These are phyloP conservation scores for Eueides isabella DNA, from an alignment of 1,140 invertebrate species.

Conservation along the genomic window DNA sequence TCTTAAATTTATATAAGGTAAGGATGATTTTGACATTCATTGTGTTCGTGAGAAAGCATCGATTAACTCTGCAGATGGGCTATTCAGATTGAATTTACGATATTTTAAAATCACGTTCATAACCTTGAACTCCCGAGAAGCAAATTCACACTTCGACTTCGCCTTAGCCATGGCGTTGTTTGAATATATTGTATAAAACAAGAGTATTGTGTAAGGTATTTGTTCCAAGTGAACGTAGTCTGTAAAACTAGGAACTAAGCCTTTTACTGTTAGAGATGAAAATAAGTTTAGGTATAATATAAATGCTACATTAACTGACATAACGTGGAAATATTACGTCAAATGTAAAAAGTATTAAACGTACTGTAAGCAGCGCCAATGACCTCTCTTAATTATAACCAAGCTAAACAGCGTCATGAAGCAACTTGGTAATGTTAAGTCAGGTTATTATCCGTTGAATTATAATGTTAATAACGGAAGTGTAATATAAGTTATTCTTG, in stretches of 20 bases:
- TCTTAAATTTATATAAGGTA: constrained; percentile 32
- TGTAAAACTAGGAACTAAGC: not conserved
- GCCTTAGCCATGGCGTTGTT: constrained; percentile 20
- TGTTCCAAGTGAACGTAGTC: not conserved
- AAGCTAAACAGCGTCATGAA: constrained; percentile 29
- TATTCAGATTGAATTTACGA: constrained; percentile 74
- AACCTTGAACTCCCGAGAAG: constrained; percentile 72
- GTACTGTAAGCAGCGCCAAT: constrained; percentile 34
- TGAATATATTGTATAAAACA: constrained; percentile 6
- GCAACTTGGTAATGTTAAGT: constrained; percentile 27
- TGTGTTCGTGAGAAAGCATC: constrained; percentile 69
- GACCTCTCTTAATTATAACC: constrained; percentile 38
- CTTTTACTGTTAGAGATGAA: not conserved
- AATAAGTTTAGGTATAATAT: not conserved
- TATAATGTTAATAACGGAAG: constrained; percentile 38
- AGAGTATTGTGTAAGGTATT: not conserved
- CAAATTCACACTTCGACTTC: constrained; percentile 60
- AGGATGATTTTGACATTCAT: constrained; percentile 33
- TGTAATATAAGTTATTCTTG: constrained; percentile 21
- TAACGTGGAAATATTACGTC: constrained; percentile 10
- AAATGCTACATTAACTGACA: constrained; percentile 1
- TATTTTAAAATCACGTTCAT: constrained; percentile 76
- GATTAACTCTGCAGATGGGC: constrained; percentile 61
- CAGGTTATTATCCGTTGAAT: constrained; percentile 34
- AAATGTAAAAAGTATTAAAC: constrained; percentile 9